Base-by-base conservation (phyloP, 2,797 vertebrate species). In the Hydrolagus colliei region DNA sequence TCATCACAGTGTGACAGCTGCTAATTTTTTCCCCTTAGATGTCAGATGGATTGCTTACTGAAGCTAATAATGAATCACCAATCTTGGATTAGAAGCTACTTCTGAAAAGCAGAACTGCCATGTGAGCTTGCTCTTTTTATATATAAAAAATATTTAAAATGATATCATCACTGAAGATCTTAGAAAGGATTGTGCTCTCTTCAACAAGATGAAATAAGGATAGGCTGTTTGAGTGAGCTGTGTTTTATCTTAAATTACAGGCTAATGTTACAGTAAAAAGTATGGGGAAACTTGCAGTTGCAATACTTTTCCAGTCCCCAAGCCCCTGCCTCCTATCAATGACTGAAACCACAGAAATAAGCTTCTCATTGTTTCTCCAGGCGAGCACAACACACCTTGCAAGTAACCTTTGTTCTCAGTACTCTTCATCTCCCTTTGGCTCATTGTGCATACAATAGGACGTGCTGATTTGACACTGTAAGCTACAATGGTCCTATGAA, bases 1-100 rank as follows among this genome's bases (percentile, higher is more conserved):
- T 96, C 96, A 94, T 98, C 96, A 96, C 87, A 91, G 93, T 87
- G 92, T 96, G 97, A 96, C 97, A 97, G 97, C 96, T 97, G 96
- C 96, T 97, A 97, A 97, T 97, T 97, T 96, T 95, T 95, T 92
- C 94, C 94, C 95, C 94, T 96, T 94, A 93, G 95, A 94, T 95
- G 96, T 97, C 96, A 96, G 95, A 95, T 92, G 92, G 95, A 95
- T 95, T 93, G 95, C 93, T 95, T 92, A 95, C 96, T 95, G 95
- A 93, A 95, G 94, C 95, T 96, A 94, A 96, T 97, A 95, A 97
- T 96, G 95, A 96, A 96, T 95, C 95, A 95, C 95, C 95, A 94
- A 94, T 93, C 91, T 90, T 95, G 96, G 96, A 97, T 97, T 97
- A 97, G 94, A 94, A 94, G 93, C 93, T 93, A 93, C 93, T 95